Conservation (phyloP, 2,113 vertebrate species). For the Sturnus vulgaris region DNA sequence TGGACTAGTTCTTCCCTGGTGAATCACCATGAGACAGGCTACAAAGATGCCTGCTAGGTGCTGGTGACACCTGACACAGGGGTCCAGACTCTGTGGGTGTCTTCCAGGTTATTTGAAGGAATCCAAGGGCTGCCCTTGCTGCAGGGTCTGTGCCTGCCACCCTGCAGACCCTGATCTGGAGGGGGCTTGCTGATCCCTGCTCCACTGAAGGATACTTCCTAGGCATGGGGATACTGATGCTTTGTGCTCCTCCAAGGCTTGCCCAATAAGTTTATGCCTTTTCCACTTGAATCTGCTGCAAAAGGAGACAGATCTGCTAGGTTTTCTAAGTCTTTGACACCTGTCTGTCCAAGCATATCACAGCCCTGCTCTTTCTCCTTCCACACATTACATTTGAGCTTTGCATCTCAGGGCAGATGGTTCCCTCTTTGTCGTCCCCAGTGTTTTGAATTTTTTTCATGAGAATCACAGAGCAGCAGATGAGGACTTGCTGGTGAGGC, state of each 20-base stretch:
- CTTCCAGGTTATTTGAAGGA: background rate
- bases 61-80: rapidly evolving
- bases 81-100: background rate
- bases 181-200: background rate
- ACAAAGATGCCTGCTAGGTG: background rate
- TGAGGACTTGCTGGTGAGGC: background rate
- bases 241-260: background rate
- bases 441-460: background rate
- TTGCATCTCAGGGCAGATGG: background rate
- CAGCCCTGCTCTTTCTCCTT: background rate
- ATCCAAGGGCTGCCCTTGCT: background rate
- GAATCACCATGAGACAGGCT: background rate
- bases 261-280: background rate
- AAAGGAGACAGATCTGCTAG: background rate
- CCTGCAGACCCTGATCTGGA: rapidly evolving
- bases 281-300: background rate
- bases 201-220: background rate
- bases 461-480: background rate
- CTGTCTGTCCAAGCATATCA: background rate
- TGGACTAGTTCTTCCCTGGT: background rate
- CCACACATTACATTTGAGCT: background rate
- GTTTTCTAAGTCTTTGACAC: background rate
- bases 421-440: background rate
- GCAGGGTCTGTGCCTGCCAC: background rate
- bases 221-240: background rate